These are phyloP conservation scores for Oxyteleia sp. DNA, from an alignment of 2,888 invertebrate genomes.

Conservation along the genomic window DNA sequence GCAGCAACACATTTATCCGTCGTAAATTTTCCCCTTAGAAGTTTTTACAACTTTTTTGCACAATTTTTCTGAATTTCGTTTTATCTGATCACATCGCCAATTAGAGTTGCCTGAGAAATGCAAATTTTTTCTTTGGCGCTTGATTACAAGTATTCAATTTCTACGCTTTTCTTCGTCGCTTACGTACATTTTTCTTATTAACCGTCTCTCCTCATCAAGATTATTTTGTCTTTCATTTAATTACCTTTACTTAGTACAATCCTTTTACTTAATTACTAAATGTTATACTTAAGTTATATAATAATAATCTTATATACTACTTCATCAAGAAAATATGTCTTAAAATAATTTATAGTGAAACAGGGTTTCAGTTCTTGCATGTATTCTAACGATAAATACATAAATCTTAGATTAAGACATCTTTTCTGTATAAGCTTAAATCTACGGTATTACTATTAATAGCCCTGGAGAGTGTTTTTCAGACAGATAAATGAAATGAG, in stretches of 20 bases:
- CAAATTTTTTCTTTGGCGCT: slow-evolving; percentile 31
- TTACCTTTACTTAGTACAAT: slow-evolving; percentile 4
- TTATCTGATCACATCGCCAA: slow-evolving; percentile 29
- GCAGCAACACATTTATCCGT: too few relatives aligned
- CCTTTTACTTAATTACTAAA: slow-evolving; percentile 24
- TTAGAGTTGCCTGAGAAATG: slow-evolving; percentile 19
- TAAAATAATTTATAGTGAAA: too few relatives aligned
- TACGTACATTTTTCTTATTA: slow-evolving; percentile 24
- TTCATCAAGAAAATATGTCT: not conserved
- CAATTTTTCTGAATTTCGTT: too few relatives aligned
- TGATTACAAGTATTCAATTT: slow-evolving; percentile 43
- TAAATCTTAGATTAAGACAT: too few relatives aligned
- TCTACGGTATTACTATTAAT: too few relatives aligned
- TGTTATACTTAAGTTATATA: slow-evolving; percentile 17
- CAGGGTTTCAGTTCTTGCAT: too few relatives aligned
- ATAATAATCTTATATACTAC: slow-evolving; percentile 13
- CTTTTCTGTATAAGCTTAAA: too few relatives aligned
- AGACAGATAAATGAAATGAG: too few relatives aligned
- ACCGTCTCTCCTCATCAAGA: slow-evolving; percentile 32
- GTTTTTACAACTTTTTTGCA: too few relatives aligned
- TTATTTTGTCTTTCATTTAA: slow-evolving; percentile 40
- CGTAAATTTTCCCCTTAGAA: slow-evolving; percentile 9
- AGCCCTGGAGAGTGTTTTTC: too few relatives aligned
- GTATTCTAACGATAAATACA: too few relatives aligned
- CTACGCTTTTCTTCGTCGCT: slow-evolving; percentile 19